phyloP scores from a whole-genome alignment of 2,888 invertebrate species.

The Drosophila ezoana region DNA sequence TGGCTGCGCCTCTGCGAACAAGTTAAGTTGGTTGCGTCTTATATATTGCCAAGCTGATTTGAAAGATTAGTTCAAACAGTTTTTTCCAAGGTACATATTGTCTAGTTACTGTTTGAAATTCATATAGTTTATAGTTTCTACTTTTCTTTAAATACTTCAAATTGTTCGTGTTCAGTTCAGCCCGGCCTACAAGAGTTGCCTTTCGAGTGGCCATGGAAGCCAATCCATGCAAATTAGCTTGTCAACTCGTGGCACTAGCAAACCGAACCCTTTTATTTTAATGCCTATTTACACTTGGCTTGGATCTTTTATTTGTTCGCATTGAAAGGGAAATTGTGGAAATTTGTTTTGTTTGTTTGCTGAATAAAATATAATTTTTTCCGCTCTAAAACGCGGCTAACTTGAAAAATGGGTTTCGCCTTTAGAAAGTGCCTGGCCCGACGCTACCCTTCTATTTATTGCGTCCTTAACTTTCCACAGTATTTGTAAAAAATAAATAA shows the following conservation, averaged over 20 bases:
- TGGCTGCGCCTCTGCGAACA: too few relatives aligned
- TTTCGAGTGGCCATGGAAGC: not conserved
- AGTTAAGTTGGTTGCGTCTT: too few relatives aligned
- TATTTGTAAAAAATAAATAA: slow-evolving; percentile 76
- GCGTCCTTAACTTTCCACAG: slow-evolving; percentile 45
- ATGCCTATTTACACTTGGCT: slow-evolving; percentile 29
- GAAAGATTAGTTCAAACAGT: too few relatives aligned
- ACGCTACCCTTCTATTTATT: slow-evolving; percentile 9
- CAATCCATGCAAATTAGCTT: slow-evolving; percentile 9
- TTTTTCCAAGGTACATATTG: too few relatives aligned
- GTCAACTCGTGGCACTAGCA: slow-evolving; percentile 3
- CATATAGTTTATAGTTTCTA: too few relatives aligned
- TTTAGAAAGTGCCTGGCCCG: slow-evolving; percentile 13
- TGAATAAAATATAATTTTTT: slow-evolving; percentile 67
- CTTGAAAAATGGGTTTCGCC: slow-evolving; percentile 61
- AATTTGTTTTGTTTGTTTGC: slow-evolving; percentile 69
- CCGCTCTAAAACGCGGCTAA: slow-evolving; percentile 62
- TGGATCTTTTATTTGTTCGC: slow-evolving; percentile 57
- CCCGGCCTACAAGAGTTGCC: too few relatives aligned
- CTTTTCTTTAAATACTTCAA: too few relatives aligned
- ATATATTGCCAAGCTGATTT: too few relatives aligned
- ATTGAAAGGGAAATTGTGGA: slow-evolving; percentile 70
- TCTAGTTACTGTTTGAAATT: too few relatives aligned
- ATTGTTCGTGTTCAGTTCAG: too few relatives aligned
- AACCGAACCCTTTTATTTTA: slow-evolving; percentile 43